These are phyloP conservation scores for Aphis craccivora DNA, from an alignment of 1,140 invertebrate species.

Conservation along the genomic window DNA sequence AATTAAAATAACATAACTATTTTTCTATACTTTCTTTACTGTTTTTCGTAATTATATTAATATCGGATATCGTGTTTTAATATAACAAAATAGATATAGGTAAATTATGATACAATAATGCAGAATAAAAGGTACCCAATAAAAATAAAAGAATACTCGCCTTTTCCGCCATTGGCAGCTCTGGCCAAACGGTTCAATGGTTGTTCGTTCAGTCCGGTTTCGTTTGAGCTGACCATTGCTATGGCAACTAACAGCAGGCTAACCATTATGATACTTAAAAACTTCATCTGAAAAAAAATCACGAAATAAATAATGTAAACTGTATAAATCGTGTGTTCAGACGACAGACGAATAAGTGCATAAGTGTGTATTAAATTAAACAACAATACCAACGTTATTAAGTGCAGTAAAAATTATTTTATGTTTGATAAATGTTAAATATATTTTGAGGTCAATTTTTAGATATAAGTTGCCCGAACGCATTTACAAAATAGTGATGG, in stretches of 20 bases:
- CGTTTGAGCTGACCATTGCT: conserved; percentile 37
- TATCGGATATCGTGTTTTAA: neutral
- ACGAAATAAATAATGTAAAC: neutral
- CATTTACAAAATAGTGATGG: neutral
- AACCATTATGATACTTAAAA: conserved; percentile 41
- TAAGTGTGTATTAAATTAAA: neutral
- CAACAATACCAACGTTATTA: neutral
- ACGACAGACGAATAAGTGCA: neutral
- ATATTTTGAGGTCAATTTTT: neutral
- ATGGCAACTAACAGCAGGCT: conserved; percentile 34
- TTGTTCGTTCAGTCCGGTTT: neutral
- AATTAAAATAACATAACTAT: conserved; percentile 37
- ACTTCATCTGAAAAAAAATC: conserved; percentile 49
- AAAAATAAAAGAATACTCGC: neutral
- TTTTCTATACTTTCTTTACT: neutral
- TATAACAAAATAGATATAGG: neutral
- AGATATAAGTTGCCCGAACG: neutral
- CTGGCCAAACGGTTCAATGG: conserved; percentile 19
- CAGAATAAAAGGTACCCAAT: neutral
- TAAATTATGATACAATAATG: neutral
- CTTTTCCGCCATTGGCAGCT: conserved; percentile 33
- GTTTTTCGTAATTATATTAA: neutral
- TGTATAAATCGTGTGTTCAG: neutral
- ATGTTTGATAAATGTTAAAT: neutral
- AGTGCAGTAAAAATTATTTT: neutral